Conservation (phyloP, 2,888 invertebrate genomes). For the Cheilosia pagana region DNA sequence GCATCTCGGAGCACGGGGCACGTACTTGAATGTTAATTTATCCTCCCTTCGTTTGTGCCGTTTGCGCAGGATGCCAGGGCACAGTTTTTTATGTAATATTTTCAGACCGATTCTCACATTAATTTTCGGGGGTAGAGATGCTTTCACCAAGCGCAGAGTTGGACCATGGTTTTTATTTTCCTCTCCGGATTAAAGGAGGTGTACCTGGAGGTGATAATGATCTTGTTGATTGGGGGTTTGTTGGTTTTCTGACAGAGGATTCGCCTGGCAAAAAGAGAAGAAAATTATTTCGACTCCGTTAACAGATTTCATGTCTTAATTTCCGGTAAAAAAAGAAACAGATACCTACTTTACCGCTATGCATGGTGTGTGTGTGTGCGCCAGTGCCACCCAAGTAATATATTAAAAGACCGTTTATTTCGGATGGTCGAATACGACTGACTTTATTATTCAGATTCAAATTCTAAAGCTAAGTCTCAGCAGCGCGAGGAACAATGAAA, state of each 20-base stretch:
- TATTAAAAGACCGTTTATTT: too few species aligned
- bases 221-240: conserved; percentile 74
- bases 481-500: too few species aligned
- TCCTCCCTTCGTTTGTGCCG: conserved; percentile 44
- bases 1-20: conserved; percentile 32
- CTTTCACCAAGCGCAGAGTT: conserved; percentile 51
- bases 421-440: too few species aligned
- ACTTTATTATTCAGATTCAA: too few species aligned
- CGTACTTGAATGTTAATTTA: conserved; percentile 75
- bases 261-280: conserved; percentile 22
- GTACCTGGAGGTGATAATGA: conserved; percentile 70
- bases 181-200: conserved; percentile 59
- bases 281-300: conserved; percentile 18
- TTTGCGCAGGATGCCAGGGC: not conserved
- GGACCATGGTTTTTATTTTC: not conserved
- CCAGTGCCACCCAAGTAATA: too few species aligned
- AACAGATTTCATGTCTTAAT: conserved; percentile 73
- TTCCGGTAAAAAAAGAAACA: conserved; percentile 47
- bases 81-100: too few species aligned
- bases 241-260: conserved; percentile 57
- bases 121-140: conserved; percentile 46
- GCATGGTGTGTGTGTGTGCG: too few species aligned
- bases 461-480: too few species aligned
- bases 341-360: conserved; percentile 27
- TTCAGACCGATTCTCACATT: conserved; percentile 37